phyloP scores from a whole-genome alignment of 2,888 invertebrate genomes.

The Lysandra coridon region DNA sequence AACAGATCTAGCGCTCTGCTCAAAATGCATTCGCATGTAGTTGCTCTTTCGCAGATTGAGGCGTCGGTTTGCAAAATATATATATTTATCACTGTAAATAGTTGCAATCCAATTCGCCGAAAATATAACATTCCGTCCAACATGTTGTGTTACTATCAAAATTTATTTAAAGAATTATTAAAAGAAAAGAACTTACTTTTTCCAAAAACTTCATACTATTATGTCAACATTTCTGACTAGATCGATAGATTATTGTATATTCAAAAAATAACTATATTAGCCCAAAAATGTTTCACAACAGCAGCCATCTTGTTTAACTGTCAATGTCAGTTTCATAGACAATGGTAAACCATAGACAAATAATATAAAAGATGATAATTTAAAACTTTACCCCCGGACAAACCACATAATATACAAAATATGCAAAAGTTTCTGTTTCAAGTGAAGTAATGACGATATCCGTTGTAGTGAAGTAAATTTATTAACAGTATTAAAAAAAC shows the following conservation, averaged over 20 bases:
- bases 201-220: not conserved
- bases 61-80: not conserved
- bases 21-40: too few species aligned
- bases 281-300: not conserved
- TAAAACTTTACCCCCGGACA: too few species aligned
- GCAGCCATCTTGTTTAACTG: not conserved
- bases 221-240: slow-evolving; percentile 21
- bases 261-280: not conserved
- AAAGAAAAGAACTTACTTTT: not conserved
- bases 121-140: slow-evolving; percentile 64
- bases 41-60: not conserved
- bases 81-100: slow-evolving; percentile 38
- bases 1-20: too few species aligned
- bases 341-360: not conserved
- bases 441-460: not conserved
- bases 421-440: not conserved
- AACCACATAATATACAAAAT: too few species aligned
- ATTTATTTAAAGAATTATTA: slow-evolving; percentile 31
- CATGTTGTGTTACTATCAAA: slow-evolving; percentile 55
- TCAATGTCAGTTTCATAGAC: not conserved
- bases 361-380: not conserved
- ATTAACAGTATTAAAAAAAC: not conserved
- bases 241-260: not conserved
- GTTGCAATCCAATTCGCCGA: slow-evolving; percentile 26
- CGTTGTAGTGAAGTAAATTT: not conserved